phyloP scores from a whole-genome alignment of 2,888 invertebrate genomes.

The Dasysyrphus tricinctus region DNA sequence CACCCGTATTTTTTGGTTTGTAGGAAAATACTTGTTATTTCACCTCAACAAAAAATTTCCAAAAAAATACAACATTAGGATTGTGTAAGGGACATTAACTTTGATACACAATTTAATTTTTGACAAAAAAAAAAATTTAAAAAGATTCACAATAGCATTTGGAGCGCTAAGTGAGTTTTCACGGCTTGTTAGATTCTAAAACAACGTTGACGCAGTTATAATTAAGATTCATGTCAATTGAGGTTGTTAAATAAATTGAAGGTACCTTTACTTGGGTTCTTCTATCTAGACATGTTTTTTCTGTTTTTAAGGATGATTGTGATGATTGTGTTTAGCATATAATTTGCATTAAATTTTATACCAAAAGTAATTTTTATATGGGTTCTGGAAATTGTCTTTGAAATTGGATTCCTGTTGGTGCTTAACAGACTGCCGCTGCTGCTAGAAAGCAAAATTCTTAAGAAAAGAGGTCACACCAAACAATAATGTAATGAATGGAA shows the following conservation, averaged over 20 bases:
- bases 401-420: neutral
- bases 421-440: too few relatives aligned
- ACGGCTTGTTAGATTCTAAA: neutral
- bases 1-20: neutral
- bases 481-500: too few relatives aligned
- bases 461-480: too few relatives aligned
- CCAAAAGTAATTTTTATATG: neutral
- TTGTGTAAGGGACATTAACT: slow-evolving; percentile 23
- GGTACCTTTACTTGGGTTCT: slow-evolving; percentile 1
- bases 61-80: neutral
- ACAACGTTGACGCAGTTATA: neutral
- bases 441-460: too few relatives aligned
- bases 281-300: neutral
- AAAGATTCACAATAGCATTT: slow-evolving; percentile 1
- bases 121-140: neutral
- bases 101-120: slow-evolving; percentile 15
- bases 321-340: neutral
- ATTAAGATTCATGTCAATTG: slow-evolving; percentile 17
- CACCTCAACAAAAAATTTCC: neutral
- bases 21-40: neutral
- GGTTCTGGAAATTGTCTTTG: neutral
- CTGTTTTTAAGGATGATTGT: neutral
- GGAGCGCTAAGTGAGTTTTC: slow-evolving; percentile 24
- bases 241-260: slow-evolving; percentile 31
- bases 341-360: neutral